phyloP scores from a whole-genome alignment of 2,888 invertebrate genomes.

The Caradrina clavipalpis region DNA sequence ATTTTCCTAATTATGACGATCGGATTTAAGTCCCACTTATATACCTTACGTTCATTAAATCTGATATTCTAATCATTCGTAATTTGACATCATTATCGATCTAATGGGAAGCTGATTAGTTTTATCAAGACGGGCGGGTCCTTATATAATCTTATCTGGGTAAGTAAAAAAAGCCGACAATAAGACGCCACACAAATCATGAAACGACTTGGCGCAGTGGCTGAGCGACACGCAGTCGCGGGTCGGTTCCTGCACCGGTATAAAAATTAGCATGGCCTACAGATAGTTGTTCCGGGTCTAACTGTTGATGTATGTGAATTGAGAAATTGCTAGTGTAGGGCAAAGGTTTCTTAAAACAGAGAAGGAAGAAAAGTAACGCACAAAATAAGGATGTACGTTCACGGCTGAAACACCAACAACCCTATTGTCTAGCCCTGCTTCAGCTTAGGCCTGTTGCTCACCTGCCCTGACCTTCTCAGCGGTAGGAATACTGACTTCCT shows the following conservation, averaged over 20 bases:
- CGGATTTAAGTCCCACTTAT: constrained; percentile 21
- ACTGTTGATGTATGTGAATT: no score
- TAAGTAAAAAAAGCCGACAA: no score
- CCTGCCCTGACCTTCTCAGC: constrained; percentile 74
- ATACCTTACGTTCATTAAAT: constrained; percentile 37
- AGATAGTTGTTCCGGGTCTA: no score
- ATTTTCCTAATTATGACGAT: neutral
- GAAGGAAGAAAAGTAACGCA: constrained; percentile 50
- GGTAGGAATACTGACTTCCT: constrained; percentile 75
- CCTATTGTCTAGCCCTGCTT: constrained; percentile 49
- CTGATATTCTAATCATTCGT: constrained; percentile 42
- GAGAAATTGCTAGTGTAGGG: no score
- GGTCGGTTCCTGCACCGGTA: no score
- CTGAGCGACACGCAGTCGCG: no score
- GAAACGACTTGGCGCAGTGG: no score
- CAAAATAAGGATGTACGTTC: constrained; percentile 74
- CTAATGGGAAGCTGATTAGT: constrained; percentile 11
- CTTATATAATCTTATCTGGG: constrained; percentile 10
- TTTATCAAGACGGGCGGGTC: constrained; percentile 22
- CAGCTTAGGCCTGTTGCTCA: constrained; percentile 61
- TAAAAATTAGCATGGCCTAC: no score
- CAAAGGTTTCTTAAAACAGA: no score
- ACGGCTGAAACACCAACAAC: constrained; percentile 75
- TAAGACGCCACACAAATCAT: no score
- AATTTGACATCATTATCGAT: neutral